Evolutionary conservation across 2,888 invertebrate genomes (phyloP).

Genomic region (Drosophila macrospina): DNA sequence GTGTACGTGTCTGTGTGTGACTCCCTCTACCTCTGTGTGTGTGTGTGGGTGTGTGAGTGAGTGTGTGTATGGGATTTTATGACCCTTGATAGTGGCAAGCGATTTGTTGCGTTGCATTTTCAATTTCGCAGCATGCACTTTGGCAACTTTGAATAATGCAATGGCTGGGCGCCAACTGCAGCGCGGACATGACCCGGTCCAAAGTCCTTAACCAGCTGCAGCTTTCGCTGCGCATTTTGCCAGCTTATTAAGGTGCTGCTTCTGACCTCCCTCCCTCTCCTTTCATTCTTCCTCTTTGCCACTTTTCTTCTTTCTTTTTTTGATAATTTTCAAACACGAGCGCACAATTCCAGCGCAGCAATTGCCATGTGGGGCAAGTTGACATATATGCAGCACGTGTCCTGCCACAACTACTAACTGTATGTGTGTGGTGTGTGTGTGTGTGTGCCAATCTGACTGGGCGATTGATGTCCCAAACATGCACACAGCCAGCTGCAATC

Average conservation of each 20-base stretch:
- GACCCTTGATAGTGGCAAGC: slow-evolving; percentile 78
- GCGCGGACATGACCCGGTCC: slow-evolving; percentile 31
- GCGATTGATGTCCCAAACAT: slow-evolving; percentile 52
- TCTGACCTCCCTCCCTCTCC: too few species aligned
- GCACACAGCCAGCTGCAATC: slow-evolving; percentile 22
- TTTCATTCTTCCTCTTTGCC: too few species aligned
- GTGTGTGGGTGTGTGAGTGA: slow-evolving; percentile 32
- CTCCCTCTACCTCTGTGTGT: slow-evolving; percentile 11
- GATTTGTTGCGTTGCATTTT: slow-evolving; percentile 80
- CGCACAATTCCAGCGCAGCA: slow-evolving; percentile 57
- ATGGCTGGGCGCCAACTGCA: slow-evolving; percentile 50
- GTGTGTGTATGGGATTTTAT: slow-evolving; percentile 62
- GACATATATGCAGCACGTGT: slow-evolving; percentile 78
- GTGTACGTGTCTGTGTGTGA: slow-evolving; percentile 43
- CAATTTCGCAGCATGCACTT: slow-evolving; percentile 71
- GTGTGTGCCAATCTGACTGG: slow-evolving; percentile 40
- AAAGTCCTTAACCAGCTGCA: slow-evolving; percentile 25
- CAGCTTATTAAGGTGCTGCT: slow-evolving; percentile 68
- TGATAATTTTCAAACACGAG: slow-evolving; percentile 66
- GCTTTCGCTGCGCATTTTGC: slow-evolving; percentile 51
- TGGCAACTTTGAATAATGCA: slow-evolving; percentile 76
- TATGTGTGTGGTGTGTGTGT: slow-evolving; percentile 13
- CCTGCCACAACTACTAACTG: slow-evolving; percentile 20
- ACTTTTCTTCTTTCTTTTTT: slow-evolving; percentile 26
- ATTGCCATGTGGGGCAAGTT: slow-evolving; percentile 64